These are phyloP conservation scores for Carapus acus DNA, from an alignment of 2,797 vertebrate species.

Conservation along the genomic window DNA sequence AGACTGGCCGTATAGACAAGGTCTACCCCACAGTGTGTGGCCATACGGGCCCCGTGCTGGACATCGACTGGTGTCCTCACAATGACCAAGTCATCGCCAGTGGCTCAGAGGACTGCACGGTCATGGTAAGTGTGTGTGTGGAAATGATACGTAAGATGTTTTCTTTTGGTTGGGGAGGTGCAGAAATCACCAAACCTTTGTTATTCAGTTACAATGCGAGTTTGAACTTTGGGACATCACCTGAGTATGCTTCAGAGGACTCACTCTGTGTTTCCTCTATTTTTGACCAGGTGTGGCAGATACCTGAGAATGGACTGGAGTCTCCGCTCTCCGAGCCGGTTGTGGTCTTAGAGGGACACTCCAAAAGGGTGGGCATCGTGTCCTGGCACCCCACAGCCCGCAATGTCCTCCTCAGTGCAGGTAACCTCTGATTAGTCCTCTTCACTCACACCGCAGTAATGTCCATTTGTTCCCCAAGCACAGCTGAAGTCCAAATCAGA, in stretches of 20 bases:
- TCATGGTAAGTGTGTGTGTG: slow-evolving; percentile 78
- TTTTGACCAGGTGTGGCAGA: slow-evolving; percentile 89
- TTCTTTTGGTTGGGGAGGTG: not conserved
- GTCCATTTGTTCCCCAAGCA: slow-evolving; percentile 28
- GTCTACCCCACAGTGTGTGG: slow-evolving; percentile 95
- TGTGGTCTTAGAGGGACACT: slow-evolving; percentile 93
- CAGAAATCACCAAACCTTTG: no score
- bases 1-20: slow-evolving; percentile 97
- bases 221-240: no score
- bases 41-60: slow-evolving; percentile 93
- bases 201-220: no score
- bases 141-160: not conserved
- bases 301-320: slow-evolving; percentile 90
- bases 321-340: slow-evolving; percentile 85
- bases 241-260: not conserved
- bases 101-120: slow-evolving; percentile 93
- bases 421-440: slow-evolving; percentile 54
- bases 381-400: slow-evolving; percentile 95
- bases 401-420: slow-evolving; percentile 95
- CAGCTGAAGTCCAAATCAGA: slow-evolving; percentile 49
- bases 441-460: slow-evolving; percentile 4
- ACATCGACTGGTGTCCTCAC: slow-evolving; percentile 98
- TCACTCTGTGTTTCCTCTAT: not conserved
- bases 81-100: slow-evolving; percentile 95
- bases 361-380: slow-evolving; percentile 94